phyloP scores from a whole-genome alignment of 92 coral and sea anemone genomes.

The Porites cylindrica region DNA sequence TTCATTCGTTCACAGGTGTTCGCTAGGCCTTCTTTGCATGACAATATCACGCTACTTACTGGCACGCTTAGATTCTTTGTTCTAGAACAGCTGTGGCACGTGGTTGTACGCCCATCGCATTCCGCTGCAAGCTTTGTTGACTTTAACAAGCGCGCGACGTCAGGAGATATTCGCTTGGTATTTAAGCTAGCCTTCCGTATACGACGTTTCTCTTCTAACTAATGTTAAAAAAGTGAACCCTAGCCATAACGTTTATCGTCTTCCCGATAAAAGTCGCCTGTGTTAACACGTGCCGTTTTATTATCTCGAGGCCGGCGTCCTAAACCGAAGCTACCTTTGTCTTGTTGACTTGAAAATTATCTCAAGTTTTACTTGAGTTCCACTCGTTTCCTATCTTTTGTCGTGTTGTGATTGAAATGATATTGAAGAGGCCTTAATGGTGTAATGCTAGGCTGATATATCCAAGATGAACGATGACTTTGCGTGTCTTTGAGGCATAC shows the following conservation, averaged over 20 bases:
- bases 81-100: constrained; percentile 56
- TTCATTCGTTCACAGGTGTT: constrained; percentile 68
- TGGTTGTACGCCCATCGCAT: constrained; percentile 40
- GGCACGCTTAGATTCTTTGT: constrained; percentile 59
- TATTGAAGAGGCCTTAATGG: neutral
- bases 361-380: neutral
- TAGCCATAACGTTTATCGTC: neutral
- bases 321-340: neutral
- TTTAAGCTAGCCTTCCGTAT: constrained; percentile 21
- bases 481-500: constrained; percentile 36
- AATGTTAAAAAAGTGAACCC: neutral
- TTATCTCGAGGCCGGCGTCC: constrained; percentile 25
- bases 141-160: constrained; percentile 38
- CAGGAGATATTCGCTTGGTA: constrained; percentile 9
- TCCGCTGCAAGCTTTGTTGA: constrained; percentile 47
- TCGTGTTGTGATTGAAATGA: neutral
- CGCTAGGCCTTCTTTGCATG: constrained; percentile 39
- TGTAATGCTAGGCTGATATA: neutral
- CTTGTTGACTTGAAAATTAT: neutral
- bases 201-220: neutral
- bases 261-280: neutral
- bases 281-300: constrained; percentile 35
- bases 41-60: constrained; percentile 40
- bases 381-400: neutral
- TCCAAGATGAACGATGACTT: neutral